These are phyloP conservation scores for Chirona hameri DNA, from an alignment of 2,888 invertebrate species.

Conservation along the genomic window DNA sequence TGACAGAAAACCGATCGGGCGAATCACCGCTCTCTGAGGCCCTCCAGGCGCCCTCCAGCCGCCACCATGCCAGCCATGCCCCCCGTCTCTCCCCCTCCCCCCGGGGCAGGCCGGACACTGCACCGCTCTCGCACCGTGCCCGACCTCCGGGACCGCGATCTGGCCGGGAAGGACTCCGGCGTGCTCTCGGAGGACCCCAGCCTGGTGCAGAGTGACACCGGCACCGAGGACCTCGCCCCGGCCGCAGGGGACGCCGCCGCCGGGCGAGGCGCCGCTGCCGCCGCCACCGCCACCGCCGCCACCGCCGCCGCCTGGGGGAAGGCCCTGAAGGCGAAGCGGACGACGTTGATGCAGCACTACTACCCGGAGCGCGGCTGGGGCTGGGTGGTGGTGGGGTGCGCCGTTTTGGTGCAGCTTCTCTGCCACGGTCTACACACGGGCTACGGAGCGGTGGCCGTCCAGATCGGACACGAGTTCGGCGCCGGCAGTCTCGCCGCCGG, in stretches of 20 bases:
- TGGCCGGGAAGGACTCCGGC: neutral
- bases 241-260: too few species aligned
- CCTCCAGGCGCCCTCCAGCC: too few species aligned
- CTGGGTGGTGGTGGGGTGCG: slow-evolving; percentile 71
- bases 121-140: neutral
- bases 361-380: slow-evolving; percentile 71
- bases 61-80: too few species aligned
- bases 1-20: too few species aligned
- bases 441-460: slow-evolving; percentile 42
- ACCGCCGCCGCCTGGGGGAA: too few species aligned
- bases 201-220: neutral
- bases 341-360: slow-evolving; percentile 63
- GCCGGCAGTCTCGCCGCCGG: neutral
- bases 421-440: slow-evolving; percentile 72
- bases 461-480: neutral
- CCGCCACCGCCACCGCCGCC: too few species aligned
- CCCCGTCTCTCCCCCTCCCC: too few species aligned
- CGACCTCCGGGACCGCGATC: neutral
- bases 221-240: neutral
- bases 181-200: neutral
- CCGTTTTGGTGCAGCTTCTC: slow-evolving; percentile 67
- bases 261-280: too few species aligned
- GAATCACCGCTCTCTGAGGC: too few species aligned
- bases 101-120: too few species aligned
- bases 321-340: neutral